phyloP scores from a whole-genome alignment of 2,797 vertebrate species.

The Pseudochirops cupreus region DNA sequence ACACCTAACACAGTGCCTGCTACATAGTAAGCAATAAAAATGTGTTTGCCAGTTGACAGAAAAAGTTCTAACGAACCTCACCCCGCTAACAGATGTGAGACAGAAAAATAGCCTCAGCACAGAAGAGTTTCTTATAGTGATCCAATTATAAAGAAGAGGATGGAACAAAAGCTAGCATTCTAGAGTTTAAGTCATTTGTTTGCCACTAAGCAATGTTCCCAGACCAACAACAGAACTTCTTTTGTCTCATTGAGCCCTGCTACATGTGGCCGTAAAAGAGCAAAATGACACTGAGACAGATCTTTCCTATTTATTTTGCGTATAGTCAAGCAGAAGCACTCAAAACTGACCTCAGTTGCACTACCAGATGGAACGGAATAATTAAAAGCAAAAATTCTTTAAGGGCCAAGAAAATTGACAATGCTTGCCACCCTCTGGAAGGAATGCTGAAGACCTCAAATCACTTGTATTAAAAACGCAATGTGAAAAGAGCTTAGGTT shows the following conservation, averaged over 20 bases:
- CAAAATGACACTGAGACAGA: slow-evolving; percentile 14
- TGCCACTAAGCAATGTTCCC: slow-evolving; percentile 14
- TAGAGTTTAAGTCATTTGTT: slow-evolving; percentile 39
- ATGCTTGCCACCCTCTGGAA: slow-evolving; percentile 9
- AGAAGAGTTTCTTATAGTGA: slow-evolving; percentile 32
- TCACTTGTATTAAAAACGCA: background rate
- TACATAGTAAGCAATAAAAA: background rate
- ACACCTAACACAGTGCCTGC: background rate
- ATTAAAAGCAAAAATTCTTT: slow-evolving; percentile 41
- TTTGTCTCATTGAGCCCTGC: slow-evolving; percentile 31
- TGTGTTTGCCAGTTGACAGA: background rate
- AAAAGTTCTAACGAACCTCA: slow-evolving; percentile 46
- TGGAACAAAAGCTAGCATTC: slow-evolving; percentile 44
- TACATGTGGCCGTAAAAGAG: background rate
- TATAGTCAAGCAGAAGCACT: background rate
- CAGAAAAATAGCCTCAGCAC: slow-evolving; percentile 34
- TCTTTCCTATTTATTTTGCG: slow-evolving; percentile 16
- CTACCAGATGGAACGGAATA: slow-evolving; percentile 29
- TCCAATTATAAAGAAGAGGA: slow-evolving; percentile 42
- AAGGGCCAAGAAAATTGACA: background rate
- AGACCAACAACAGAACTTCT: slow-evolving; percentile 27
- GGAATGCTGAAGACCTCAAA: slow-evolving; percentile 16
- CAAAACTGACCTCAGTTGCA: slow-evolving; percentile 12
- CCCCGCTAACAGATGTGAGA: slow-evolving; percentile 42
- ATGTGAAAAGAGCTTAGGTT: slow-evolving; percentile 39